phyloP scores from a whole-genome alignment of 1,140 invertebrate genomes.

The Heliconius congener region DNA sequence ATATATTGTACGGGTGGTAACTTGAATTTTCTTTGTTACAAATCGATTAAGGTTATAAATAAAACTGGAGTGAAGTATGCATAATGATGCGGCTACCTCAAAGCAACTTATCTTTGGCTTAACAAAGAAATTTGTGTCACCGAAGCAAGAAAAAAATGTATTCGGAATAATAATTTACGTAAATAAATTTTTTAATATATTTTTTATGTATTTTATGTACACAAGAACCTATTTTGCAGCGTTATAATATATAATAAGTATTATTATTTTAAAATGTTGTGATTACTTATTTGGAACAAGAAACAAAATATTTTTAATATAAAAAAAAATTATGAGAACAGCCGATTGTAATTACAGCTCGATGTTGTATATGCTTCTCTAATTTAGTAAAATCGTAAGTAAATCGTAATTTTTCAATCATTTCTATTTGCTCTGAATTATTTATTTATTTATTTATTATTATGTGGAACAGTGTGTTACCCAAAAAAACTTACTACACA shows the following conservation, averaged over 20 bases:
- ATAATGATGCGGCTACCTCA: conserved; percentile 33
- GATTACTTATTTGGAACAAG: too few relatives aligned
- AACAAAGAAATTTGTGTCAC: conserved; percentile 23
- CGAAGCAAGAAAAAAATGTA: neutral
- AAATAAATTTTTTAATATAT: too few relatives aligned
- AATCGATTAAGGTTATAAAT: conserved; percentile 28
- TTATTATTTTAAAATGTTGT: too few relatives aligned
- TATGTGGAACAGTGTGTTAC: neutral
- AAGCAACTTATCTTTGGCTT: conserved; percentile 23
- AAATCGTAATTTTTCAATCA: neutral
- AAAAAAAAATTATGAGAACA: too few relatives aligned
- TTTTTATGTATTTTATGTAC: too few relatives aligned
- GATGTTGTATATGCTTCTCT: too few relatives aligned
- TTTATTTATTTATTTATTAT: neutral
- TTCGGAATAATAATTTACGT: too few relatives aligned
- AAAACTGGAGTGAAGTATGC: conserved; percentile 38
- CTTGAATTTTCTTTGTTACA: conserved; percentile 35
- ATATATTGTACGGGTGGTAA: neutral
- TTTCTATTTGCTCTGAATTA: neutral
- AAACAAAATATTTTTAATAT: too few relatives aligned
- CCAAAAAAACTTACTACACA: neutral
- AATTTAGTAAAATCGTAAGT: too few relatives aligned
- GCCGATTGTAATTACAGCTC: too few relatives aligned
- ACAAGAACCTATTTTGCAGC: too few relatives aligned
- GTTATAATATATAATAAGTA: too few relatives aligned